Evolutionary conservation across 2,113 vertebrate species (phyloP).

Genomic region (Chelonoidis abingdonii): DNA sequence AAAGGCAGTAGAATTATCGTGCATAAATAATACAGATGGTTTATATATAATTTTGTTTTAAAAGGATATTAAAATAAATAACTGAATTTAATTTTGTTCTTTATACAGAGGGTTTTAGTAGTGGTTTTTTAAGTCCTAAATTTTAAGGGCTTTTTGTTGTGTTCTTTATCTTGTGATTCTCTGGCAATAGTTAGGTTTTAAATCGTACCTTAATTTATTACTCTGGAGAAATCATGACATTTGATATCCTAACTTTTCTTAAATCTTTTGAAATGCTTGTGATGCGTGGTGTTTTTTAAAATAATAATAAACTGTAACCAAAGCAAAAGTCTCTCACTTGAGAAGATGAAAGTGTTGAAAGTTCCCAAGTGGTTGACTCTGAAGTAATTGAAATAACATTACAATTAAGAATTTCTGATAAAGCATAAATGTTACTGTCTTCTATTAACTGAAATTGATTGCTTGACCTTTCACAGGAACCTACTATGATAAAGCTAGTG

Average conservation of each 20-base stretch:
- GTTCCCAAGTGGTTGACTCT: background rate
- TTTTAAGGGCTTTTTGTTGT: background rate
- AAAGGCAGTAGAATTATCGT: background rate
- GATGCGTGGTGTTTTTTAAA: background rate
- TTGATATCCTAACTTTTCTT: background rate
- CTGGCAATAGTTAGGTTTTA: background rate
- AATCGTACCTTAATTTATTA: background rate
- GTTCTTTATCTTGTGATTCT: background rate
- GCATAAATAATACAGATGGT: background rate
- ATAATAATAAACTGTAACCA: background rate
- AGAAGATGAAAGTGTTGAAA: background rate
- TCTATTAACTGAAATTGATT: slow-evolving; percentile 9
- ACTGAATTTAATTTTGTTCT: background rate
- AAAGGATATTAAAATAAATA: background rate
- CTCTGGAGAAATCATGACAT: background rate
- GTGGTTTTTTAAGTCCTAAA: background rate
- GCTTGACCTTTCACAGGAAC: slow-evolving; percentile 73
- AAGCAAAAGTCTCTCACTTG: background rate
- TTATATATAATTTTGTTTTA: background rate
- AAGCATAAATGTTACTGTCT: background rate
- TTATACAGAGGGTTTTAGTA: background rate
- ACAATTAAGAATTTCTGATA: background rate
- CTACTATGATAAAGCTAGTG: slow-evolving; percentile 75
- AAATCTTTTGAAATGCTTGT: background rate
- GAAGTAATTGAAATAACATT: background rate